Evolutionary conservation across 2,797 vertebrate genomes (phyloP).

Genomic region (Chloroceryle amazona): DNA sequence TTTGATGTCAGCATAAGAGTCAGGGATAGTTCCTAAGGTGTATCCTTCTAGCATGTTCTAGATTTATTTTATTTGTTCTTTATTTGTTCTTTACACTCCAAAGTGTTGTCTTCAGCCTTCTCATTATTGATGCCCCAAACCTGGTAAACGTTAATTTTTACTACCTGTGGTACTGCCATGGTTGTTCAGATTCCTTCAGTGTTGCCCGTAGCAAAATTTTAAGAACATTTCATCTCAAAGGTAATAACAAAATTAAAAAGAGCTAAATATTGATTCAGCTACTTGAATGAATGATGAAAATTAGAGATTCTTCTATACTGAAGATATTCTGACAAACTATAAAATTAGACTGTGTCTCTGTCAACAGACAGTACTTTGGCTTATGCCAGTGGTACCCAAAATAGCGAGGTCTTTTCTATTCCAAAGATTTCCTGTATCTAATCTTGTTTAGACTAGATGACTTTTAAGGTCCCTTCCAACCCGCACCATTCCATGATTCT

Average conservation of each 20-base stretch:
- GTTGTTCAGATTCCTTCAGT: not conserved
- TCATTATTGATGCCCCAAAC: not conserved
- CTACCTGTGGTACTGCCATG: not conserved
- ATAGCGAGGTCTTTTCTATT: not conserved
- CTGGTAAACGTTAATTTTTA: not conserved
- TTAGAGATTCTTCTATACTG: not conserved
- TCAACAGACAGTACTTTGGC: not conserved
- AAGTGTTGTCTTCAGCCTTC: fast-evolving
- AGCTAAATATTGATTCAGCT: not conserved
- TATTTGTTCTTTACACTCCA: not conserved
- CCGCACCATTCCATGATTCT: not conserved
- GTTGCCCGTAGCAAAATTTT: not conserved
- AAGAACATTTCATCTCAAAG: not conserved
- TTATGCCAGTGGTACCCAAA: not conserved
- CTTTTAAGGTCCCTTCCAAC: not conserved
- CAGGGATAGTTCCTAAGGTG: not conserved
- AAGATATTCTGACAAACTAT: not conserved
- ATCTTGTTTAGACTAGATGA: not conserved
- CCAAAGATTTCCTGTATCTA: not conserved
- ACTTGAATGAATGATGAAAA: not conserved
- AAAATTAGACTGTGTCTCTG: not conserved
- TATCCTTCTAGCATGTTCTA: not conserved
- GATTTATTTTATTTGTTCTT: not conserved
- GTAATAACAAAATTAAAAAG: not conserved
- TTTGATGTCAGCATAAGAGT: not conserved